A percentile compares a stretch with the other conserved stretches of the same genome.
phyloP scores from a whole-genome alignment of 1,140 invertebrate species.

The Microplitis demolitor region DNA sequence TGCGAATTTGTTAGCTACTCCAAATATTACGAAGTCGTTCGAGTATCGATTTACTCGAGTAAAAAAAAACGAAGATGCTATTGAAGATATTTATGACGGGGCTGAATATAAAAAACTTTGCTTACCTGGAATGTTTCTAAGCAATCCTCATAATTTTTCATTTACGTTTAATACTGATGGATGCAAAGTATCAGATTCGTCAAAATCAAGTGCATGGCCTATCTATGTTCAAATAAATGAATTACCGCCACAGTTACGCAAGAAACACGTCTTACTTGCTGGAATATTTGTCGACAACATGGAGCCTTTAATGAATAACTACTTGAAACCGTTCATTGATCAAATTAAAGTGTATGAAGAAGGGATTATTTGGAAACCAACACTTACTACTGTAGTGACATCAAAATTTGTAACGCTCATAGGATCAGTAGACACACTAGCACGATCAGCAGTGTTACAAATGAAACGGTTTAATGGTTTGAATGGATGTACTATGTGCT shows the following conservation, averaged over 20 bases:
- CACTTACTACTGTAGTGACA: background rate
- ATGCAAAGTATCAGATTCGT: background rate
- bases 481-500: background rate
- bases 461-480: constrained; percentile 1
- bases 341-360: background rate
- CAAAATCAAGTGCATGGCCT: background rate
- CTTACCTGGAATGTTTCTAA: background rate
- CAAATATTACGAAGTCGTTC: background rate
- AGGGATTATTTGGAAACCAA: background rate
- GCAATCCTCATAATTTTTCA: constrained; percentile 11
- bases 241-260: background rate
- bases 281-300: background rate
- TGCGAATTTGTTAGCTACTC: background rate
- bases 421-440: background rate
- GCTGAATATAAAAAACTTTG: background rate
- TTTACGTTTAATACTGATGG: constrained; percentile 4
- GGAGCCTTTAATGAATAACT: background rate
- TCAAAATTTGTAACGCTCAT: background rate
- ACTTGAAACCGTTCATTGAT: background rate
- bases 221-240: constrained; percentile 20
- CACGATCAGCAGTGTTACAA: background rate
- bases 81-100: constrained; percentile 30
- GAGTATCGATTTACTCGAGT: constrained; percentile 9
- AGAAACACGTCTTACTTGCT: constrained; percentile 1
- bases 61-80: constrained; percentile 12